Evolutionary conservation across 2,113 vertebrate genomes (phyloP), one percentile per base, ranked within the genome.

Genomic region (Malaclemys terrapin): DNA sequence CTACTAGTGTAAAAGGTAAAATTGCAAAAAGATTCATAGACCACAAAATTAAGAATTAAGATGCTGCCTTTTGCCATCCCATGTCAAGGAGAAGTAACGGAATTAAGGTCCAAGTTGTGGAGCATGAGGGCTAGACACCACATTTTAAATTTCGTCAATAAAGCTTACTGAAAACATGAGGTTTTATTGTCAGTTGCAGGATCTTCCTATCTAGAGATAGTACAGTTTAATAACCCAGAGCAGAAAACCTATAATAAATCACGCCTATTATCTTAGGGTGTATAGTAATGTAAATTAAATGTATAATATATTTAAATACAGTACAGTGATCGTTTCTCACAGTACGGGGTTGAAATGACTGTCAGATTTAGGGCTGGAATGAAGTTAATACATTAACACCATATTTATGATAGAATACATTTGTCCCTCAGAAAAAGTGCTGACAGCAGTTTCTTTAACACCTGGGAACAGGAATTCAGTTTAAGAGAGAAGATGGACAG

Each of bases 181-280:
- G n/a, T 50, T 92, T 96, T 84, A 82, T 49, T 95, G 93, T 94
- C 90, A 92, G 83, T 31, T 75, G 79, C 90, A 91, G 45, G 72
- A 8, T 52, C 57, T 91, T 92, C 92, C 84, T 92, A 80, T 87
- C 85, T 49, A 62, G 82, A 80, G 45, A 86, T 81, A 95, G 69
- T 47, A 89, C 84, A 11, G 87, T 95, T 95, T 0, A 89, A 94
- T 49, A 38, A 82, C 47, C 62, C 81, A 50, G 75, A 2, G 93
- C 0, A 95, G 93, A 87, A 97, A 88, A n/a, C 53, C 53, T 72
- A 92, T 96, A 22, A 84, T 65, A 78, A 86, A 80, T 12, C 20
- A 72, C 14, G 22, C 45, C 75, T 78, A 29, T 96, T 75, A 88
- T 94, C 62, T 6, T 88, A 79, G 81, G 83, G 72, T 0, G 0